Evolutionary conservation across 2,113 vertebrate species (phyloP).

Genomic region (Sciurus niger): DNA sequence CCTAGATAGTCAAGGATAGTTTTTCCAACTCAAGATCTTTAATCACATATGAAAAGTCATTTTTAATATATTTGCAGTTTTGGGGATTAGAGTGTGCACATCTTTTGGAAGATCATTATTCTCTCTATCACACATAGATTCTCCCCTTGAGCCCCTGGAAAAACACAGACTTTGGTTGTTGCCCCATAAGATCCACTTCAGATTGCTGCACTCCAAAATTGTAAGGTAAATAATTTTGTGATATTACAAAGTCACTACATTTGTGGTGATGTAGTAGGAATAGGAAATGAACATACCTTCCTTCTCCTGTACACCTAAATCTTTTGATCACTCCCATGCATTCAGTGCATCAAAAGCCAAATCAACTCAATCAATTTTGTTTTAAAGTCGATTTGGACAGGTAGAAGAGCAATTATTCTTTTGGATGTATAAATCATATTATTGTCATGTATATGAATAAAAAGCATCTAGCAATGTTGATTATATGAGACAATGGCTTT

Average conservation of each 20-base stretch:
- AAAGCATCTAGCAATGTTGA: slow-evolving; percentile 86
- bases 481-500: slow-evolving; percentile 86
- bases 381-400: slow-evolving; percentile 87
- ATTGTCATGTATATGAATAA: slow-evolving; percentile 88
- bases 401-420: slow-evolving; percentile 85
- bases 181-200: neutral
- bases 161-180: neutral
- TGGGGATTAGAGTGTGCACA: too few relatives aligned
- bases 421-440: slow-evolving; percentile 87
- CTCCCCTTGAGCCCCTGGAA: neutral
- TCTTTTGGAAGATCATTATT: neutral
- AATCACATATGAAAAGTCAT: neutral
- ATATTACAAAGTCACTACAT: neutral
- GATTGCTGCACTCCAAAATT: neutral
- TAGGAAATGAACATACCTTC: neutral
- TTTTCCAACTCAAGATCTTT: neutral
- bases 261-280: neutral
- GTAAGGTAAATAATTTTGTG: neutral
- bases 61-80: neutral
- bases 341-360: slow-evolving; percentile 80
- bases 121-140: neutral
- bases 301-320: neutral
- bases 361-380: slow-evolving; percentile 85
- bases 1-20: neutral
- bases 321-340: neutral